These are phyloP conservation scores for Engraulis encrasicolus DNA, from an alignment of 2,113 vertebrate species.

Conservation along the genomic window DNA sequence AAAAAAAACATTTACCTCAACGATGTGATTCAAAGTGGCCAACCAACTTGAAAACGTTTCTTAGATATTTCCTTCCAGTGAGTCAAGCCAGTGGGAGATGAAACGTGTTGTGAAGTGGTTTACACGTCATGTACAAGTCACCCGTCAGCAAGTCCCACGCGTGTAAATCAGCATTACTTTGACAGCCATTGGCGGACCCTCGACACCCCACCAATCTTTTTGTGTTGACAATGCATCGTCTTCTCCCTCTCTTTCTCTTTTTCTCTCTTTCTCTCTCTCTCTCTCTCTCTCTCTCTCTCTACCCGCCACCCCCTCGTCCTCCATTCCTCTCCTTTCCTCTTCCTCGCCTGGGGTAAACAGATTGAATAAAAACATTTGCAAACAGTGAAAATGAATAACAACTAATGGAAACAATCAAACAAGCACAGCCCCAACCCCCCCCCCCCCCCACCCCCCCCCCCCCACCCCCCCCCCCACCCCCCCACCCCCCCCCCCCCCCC, in stretches of 20 bases:
- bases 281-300: background rate
- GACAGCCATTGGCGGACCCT: slow-evolving; percentile 28
- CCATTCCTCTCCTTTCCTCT: slow-evolving; percentile 18
- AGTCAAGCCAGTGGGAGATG: background rate
- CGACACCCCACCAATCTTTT: slow-evolving; percentile 18
- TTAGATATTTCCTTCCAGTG: slow-evolving; percentile 13
- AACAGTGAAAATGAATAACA: slow-evolving; percentile 36
- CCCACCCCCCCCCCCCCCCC: too few species aligned
- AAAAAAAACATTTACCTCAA: too few species aligned
- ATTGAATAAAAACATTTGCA: slow-evolving; percentile 62
- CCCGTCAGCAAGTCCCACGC: slow-evolving; percentile 1
- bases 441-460: too few species aligned
- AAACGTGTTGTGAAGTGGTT: slow-evolving; percentile 22
- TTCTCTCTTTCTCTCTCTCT: slow-evolving; percentile 19
- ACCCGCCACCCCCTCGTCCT: background rate
- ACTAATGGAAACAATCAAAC: slow-evolving; percentile 66
- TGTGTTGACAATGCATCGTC: slow-evolving; percentile 31
- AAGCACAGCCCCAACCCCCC: slow-evolving; percentile 16
- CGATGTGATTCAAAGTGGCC: background rate
- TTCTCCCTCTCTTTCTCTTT: slow-evolving; percentile 1
- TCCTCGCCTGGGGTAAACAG: slow-evolving; percentile 37
- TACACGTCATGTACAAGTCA: background rate
- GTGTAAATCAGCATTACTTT: slow-evolving; percentile 36
- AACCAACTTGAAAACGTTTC: background rate
- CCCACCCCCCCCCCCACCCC: too few species aligned